phyloP scores from a whole-genome alignment of 2,113 vertebrate genomes.

The Archocentrus centrarchus region DNA sequence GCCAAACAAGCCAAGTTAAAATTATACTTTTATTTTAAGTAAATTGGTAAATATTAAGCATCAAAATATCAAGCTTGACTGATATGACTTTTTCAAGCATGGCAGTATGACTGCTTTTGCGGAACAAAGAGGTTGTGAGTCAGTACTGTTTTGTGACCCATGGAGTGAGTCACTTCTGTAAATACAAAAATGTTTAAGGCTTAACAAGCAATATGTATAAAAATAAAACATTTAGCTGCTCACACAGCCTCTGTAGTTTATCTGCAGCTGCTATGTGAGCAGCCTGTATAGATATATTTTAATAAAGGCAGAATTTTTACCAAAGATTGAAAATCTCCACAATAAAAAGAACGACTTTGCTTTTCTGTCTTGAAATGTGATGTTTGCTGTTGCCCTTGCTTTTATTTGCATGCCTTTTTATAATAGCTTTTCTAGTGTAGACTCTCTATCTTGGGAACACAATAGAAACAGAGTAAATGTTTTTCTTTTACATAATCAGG shows the following conservation, averaged over 20 bases:
- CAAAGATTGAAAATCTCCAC: conserved; percentile 19
- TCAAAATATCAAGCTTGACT: not conserved
- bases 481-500: too few species aligned
- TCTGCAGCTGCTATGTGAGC: not conserved
- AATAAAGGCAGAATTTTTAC: not conserved
- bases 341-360: not conserved
- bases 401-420: conserved; percentile 30
- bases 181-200: not conserved
- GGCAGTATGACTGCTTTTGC: not conserved
- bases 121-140: not conserved
- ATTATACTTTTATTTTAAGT: not conserved
- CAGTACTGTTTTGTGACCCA: not conserved
- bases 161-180: not conserved
- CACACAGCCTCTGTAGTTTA: not conserved
- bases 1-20: not conserved
- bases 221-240: not conserved
- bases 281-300: not conserved
- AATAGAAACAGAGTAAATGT: too few species aligned
- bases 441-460: conserved; percentile 11
- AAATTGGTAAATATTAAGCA: not conserved
- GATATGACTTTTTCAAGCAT: not conserved
- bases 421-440: conserved; percentile 32
- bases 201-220: not conserved
- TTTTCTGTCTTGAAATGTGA: not conserved
- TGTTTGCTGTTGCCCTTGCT: not conserved